Conservation (phyloP, 2,888 invertebrate genomes). For the Boloria euphrosyne region DNA sequence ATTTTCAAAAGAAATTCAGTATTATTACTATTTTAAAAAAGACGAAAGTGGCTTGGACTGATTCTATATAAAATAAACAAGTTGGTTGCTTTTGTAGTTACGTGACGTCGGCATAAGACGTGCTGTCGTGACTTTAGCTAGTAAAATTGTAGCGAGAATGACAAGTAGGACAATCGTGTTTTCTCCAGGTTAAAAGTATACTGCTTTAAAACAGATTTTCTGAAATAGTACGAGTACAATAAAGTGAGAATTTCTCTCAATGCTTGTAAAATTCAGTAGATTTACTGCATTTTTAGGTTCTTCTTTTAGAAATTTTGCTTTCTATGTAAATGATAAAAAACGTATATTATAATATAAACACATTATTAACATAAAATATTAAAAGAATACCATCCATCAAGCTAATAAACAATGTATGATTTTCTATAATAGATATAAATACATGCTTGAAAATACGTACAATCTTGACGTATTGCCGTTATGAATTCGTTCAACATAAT, state of each 20-base stretch:
- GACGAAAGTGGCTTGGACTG: conserved; percentile 18
- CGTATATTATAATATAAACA: neutral
- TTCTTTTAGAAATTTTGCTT: too few species aligned
- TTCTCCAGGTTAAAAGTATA: conserved; percentile 11
- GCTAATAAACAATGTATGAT: too few species aligned
- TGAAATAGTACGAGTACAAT: neutral
- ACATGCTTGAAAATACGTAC: too few species aligned
- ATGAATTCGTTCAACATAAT: too few species aligned
- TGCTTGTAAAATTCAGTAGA: neutral
- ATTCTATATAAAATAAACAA: conserved; percentile 25
- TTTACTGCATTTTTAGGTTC: too few species aligned
- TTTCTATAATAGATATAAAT: too few species aligned
- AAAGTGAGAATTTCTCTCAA: neutral
- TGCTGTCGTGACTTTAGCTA: conserved; percentile 21
- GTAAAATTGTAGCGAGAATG: conserved; percentile 25
- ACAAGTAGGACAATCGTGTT: conserved; percentile 22
- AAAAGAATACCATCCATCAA: too few species aligned
- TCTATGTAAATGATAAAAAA: neutral
- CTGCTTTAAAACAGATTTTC: neutral
- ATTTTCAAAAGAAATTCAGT: conserved; percentile 25
- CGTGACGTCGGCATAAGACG: conserved; percentile 26
- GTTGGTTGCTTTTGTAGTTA: conserved; percentile 15
- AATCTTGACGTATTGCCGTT: too few species aligned
- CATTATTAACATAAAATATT: too few species aligned
- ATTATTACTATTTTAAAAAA: conserved; percentile 8